These are phyloP conservation scores for Pseudococcus jackbeardsleyi DNA, from an alignment of 2,888 invertebrate genomes.

Conservation along the genomic window DNA sequence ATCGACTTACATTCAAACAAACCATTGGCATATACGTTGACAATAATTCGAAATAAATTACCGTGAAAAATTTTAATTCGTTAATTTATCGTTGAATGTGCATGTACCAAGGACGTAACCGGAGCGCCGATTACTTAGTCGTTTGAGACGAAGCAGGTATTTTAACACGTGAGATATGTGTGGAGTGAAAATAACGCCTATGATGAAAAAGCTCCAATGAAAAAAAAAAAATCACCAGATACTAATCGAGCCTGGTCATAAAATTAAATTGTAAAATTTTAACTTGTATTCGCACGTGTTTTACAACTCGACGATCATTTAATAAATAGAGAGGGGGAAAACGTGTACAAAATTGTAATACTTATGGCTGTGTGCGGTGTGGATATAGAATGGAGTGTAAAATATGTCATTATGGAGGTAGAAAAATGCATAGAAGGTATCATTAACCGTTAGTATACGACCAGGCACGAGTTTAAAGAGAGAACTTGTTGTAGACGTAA, in stretches of 20 bases:
- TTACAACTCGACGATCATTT: too few relatives aligned
- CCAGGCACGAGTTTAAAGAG: background rate
- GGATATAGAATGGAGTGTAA: constrained; percentile 3
- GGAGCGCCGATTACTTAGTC: background rate
- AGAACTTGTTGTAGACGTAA: constrained; percentile 6
- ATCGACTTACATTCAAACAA: background rate
- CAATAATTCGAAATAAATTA: constrained; percentile 39
- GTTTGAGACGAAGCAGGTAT: constrained; percentile 6
- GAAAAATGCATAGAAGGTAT: constrained; percentile 43
- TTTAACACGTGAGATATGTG: background rate
- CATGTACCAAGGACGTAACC: background rate
- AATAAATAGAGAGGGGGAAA: too few relatives aligned
- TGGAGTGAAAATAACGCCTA: too few relatives aligned
- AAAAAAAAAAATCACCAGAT: too few relatives aligned
- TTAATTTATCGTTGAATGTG: constrained; percentile 33
- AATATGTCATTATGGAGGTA: constrained; percentile 19
- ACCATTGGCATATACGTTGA: background rate
- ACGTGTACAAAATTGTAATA: too few relatives aligned
- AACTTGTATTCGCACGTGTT: too few relatives aligned
- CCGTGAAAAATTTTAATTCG: constrained; percentile 48
- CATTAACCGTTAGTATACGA: constrained; percentile 4
- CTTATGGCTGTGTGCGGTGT: background rate
- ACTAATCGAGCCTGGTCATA: too few relatives aligned
- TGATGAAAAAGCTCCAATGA: too few relatives aligned
- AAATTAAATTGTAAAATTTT: too few relatives aligned